Percentiles rank a stretch among this genome's conserved stretches.
phyloP scores from a whole-genome alignment of 2,797 vertebrate genomes.

The Falco biarmicus region DNA sequence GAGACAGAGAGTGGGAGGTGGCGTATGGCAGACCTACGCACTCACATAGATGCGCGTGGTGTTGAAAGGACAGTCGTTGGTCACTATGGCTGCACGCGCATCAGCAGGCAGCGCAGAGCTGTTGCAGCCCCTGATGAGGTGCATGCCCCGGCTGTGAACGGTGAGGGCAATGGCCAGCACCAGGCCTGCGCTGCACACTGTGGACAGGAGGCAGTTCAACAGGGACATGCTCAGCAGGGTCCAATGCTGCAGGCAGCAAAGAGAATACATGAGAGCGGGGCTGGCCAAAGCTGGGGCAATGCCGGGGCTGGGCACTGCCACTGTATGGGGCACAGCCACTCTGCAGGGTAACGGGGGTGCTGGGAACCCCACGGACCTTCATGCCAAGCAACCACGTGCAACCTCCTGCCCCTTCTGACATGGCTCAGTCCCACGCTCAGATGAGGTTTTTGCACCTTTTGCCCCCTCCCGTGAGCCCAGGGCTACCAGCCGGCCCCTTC shows the following conservation, averaged over 20 bases:
- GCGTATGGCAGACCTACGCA: accelerated
- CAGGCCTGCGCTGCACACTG: slow-evolving; percentile 85
- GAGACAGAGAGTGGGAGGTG: neutral
- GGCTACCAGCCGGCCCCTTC: accelerated
- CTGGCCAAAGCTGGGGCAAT: neutral
- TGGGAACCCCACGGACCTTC: neutral
- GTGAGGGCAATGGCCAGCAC: slow-evolving; percentile 86
- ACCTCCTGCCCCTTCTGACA: accelerated
- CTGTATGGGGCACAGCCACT: accelerated
- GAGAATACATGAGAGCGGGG: neutral
- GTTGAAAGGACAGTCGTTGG: slow-evolving; percentile 89
- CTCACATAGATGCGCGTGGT: slow-evolving; percentile 92
- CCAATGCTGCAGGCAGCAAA: slow-evolving; percentile 82
- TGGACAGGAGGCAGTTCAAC: slow-evolving; percentile 85
- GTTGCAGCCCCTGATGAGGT: slow-evolving; percentile 87
- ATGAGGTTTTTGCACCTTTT: too few relatives aligned
- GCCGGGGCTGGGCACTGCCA: neutral
- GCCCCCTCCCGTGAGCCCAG: accelerated
- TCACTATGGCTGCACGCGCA: slow-evolving; percentile 76
- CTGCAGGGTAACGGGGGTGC: accelerated
- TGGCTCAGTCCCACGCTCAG: accelerated
- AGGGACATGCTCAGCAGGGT: slow-evolving; percentile 81
- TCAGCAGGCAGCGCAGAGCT: slow-evolving; percentile 76
- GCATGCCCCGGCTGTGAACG: slow-evolving; percentile 78
- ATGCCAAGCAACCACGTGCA: accelerated